A percentile compares a stretch with the other conserved stretches of the same genome.
phyloP scores from a whole-genome alignment of 2,113 vertebrate species.

The Apodemus sylvaticus region DNA sequence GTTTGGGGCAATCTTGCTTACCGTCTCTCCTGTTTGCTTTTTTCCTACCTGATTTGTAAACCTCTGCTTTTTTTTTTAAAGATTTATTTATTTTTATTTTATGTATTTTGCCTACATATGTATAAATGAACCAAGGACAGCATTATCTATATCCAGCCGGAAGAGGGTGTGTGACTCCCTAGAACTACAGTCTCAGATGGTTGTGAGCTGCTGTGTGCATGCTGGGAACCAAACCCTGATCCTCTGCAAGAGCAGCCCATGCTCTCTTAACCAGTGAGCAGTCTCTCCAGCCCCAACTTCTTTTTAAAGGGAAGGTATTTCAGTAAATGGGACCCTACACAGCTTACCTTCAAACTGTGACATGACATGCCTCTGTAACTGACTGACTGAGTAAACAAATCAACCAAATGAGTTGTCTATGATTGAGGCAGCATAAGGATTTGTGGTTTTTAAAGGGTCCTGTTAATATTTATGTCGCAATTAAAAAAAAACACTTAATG shows the following conservation, averaged over 20 bases:
- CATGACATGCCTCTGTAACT: background rate
- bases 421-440: background rate
- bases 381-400: background rate
- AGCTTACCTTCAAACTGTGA: background rate
- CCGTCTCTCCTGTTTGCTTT: background rate
- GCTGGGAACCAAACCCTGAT: background rate
- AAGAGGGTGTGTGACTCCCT: background rate
- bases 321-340: background rate
- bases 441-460: background rate
- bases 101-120: background rate
- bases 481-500: background rate
- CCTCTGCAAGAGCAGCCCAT: background rate
- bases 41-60: background rate
- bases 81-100: background rate
- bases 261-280: background rate
- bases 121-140: background rate
- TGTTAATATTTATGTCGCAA: background rate
- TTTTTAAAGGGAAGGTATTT: background rate
- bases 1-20: background rate
- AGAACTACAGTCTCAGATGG: background rate
- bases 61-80: background rate
- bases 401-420: background rate
- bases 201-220: background rate
- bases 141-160: background rate
- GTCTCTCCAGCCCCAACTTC: background rate